A percentile compares a stretch with the other conserved stretches of the same genome.
phyloP scores from a whole-genome alignment of 1,140 invertebrate species.

The Neodiprion fabricii region DNA sequence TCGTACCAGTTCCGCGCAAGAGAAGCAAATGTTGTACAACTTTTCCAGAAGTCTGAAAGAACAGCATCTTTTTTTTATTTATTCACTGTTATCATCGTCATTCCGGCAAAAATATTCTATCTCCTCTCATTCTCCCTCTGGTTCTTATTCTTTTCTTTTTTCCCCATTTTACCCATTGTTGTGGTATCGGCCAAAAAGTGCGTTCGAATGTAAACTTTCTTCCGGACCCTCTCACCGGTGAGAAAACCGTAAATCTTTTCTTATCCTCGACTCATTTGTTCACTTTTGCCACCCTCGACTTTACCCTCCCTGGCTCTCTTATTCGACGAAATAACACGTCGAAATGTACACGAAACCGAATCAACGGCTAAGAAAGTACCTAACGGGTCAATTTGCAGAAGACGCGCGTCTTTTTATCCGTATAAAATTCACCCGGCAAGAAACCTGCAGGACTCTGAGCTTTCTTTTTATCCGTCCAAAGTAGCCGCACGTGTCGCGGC shows the following conservation, averaged over 20 bases:
- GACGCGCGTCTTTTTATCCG: neutral
- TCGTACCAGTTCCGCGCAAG: too few species aligned
- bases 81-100: neutral
- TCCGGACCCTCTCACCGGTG: neutral
- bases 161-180: neutral
- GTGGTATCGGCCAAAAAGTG: neutral
- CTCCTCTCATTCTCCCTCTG: neutral
- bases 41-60: neutral
- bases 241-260: neutral
- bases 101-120: neutral
- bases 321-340: slow-evolving; percentile 37
- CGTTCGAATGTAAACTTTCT: neutral
- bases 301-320: slow-evolving; percentile 43
- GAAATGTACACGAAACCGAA: neutral
- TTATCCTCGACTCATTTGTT: slow-evolving; percentile 38
- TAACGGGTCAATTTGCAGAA: neutral
- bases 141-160: neutral
- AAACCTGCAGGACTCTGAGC: neutral
- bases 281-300: slow-evolving; percentile 40
- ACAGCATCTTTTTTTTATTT: neutral
- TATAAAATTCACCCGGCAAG: neutral
- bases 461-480: neutral
- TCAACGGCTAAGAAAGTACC: neutral
- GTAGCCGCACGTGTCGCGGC: neutral
- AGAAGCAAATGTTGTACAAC: neutral